Percentiles rank a stretch among this genome's conserved stretches.
Conservation (phyloP, 2,113 vertebrate genomes). For the Microcebus lehilahytsara region DNA sequence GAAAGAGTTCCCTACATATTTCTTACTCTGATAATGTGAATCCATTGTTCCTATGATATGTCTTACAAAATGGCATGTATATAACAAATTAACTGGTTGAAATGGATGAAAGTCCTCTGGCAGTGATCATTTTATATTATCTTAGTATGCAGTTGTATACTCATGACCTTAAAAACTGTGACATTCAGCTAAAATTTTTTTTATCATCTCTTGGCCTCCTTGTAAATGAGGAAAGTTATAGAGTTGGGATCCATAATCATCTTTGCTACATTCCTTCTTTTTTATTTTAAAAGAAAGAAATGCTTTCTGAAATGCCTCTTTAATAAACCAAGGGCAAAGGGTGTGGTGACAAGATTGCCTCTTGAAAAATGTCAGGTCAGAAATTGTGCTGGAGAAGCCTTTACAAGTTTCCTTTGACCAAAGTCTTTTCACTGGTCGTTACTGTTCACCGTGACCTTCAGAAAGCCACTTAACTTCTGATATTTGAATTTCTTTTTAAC, state of each 20-base stretch:
- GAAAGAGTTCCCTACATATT: slow-evolving; percentile 20
- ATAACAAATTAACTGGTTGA: neutral
- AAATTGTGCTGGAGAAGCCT: neutral
- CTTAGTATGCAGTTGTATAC: neutral
- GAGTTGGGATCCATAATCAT: slow-evolving; percentile 5
- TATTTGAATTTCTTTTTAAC: slow-evolving; percentile 12
- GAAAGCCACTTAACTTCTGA: neutral
- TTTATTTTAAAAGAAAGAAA: slow-evolving; percentile 23
- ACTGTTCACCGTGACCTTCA: neutral
- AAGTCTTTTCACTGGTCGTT: neutral
- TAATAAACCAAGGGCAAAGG: slow-evolving; percentile 47
- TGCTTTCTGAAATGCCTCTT: slow-evolving; percentile 50
- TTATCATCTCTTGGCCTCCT: slow-evolving; percentile 5
- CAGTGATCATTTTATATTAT: slow-evolving; percentile 1
- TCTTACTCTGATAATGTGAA: neutral
- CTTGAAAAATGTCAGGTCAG: slow-evolving; percentile 39
- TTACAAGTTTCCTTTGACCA: neutral
- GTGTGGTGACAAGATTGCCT: neutral
- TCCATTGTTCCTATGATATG: neutral
- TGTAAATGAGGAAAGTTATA: slow-evolving; percentile 37
- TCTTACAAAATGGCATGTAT: neutral
- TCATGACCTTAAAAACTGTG: slow-evolving; percentile 37
- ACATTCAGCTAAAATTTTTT: neutral
- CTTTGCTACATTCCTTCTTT: slow-evolving; percentile 11
- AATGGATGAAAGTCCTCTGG: neutral